These are phyloP conservation scores for Danionella cerebrum DNA, from an alignment of 2,113 vertebrate genomes.

Conservation along the genomic window DNA sequence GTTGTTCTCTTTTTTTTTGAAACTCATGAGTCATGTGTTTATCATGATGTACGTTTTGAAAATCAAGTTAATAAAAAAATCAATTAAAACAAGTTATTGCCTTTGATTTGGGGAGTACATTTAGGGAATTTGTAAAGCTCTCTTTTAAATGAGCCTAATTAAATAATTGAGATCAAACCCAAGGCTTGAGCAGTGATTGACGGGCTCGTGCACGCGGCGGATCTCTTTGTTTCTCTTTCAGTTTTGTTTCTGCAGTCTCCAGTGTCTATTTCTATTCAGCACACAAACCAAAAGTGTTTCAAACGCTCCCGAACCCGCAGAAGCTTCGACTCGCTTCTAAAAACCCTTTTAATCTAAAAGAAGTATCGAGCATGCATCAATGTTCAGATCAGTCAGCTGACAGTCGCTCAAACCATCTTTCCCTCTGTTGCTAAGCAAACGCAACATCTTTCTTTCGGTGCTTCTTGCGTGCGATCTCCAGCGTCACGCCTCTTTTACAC, in stretches of 20 bases:
- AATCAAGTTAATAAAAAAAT: too few relatives aligned
- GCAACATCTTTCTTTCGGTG: neutral
- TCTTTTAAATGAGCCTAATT: too few relatives aligned
- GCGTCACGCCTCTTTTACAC: constrained; percentile 17
- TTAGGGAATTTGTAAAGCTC: too few relatives aligned
- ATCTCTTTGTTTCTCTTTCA: constrained; percentile 17
- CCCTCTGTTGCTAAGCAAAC: constrained; percentile 24
- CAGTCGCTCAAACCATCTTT: neutral
- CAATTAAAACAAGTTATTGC: neutral
- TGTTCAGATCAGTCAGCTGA: constrained; percentile 13
- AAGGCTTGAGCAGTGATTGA: neutral
- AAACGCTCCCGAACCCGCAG: neutral
- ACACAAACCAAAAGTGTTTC: neutral
- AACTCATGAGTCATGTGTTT: too few relatives aligned
- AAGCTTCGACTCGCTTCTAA: neutral
- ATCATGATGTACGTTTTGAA: too few relatives aligned
- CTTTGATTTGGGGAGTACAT: too few relatives aligned
- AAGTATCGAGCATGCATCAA: neutral
- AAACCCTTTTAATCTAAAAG: too few relatives aligned
- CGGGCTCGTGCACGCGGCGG: neutral
- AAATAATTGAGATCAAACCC: too few relatives aligned
- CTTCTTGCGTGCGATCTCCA: constrained; percentile 1
- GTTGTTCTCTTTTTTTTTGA: too few relatives aligned
- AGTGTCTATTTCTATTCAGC: neutral
- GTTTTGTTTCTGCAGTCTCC: neutral